phyloP scores from a whole-genome alignment of 2,113 vertebrate genomes.

The Sinosuthora webbiana region DNA sequence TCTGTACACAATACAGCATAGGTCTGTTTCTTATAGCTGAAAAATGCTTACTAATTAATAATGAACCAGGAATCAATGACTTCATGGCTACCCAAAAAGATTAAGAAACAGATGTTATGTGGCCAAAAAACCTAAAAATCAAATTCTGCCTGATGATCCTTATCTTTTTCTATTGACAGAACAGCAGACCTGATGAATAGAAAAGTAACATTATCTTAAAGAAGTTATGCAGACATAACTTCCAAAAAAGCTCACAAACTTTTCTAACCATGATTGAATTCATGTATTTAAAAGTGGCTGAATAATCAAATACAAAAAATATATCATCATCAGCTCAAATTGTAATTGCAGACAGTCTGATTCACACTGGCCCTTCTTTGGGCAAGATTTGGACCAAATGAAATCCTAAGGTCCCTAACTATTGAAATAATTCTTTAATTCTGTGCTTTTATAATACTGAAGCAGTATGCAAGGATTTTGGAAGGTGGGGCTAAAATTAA shows the following conservation, averaged over 20 bases:
- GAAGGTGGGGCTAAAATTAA: background rate
- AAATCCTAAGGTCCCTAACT: background rate
- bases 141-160: background rate
- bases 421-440: background rate
- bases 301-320: background rate
- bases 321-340: background rate
- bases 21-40: background rate
- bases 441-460: background rate
- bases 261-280: background rate
- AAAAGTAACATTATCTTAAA: background rate
- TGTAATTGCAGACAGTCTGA: rapidly evolving
- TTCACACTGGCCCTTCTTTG: background rate
- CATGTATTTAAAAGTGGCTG: background rate
- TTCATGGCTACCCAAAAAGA: background rate
- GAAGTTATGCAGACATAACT: background rate
- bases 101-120: background rate
- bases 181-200: background rate
- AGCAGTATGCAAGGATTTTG: background rate
- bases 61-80: background rate
- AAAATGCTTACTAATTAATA: background rate
- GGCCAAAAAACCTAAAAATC: background rate
- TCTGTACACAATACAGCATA: background rate
- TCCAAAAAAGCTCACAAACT: background rate
- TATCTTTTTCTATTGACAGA: background rate
- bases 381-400: background rate